A percentile compares a stretch with the other conserved stretches of the same genome.
Evolutionary conservation across 2,888 invertebrate species (phyloP).

Genomic region (Elgonia sp.): DNA sequence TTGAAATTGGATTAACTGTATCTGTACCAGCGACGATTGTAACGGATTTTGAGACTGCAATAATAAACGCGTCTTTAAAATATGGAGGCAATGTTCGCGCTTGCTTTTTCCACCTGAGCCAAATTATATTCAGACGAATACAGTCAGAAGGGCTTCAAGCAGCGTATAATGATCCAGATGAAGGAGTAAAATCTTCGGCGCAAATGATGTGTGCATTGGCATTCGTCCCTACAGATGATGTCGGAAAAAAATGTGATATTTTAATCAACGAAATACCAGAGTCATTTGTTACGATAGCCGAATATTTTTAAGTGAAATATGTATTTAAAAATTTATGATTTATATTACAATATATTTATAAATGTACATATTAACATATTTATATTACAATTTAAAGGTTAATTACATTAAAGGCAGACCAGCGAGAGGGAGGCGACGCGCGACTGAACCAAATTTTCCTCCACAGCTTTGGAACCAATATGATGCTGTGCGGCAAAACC

Average conservation of each 20-base stretch:
- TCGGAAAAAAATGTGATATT: not conserved
- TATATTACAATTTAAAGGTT: not conserved
- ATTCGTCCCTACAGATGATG: not conserved
- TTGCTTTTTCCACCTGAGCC: not conserved
- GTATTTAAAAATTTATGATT: not conserved
- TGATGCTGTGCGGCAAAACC: not conserved
- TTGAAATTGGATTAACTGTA: not conserved
- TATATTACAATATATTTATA: no score
- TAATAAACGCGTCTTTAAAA: not conserved
- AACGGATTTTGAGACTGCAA: no score
- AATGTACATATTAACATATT: no score
- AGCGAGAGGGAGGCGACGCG: not conserved
- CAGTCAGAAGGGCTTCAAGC: not conserved
- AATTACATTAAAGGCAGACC: not conserved
- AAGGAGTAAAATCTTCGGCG: not conserved
- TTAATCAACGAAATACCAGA: not conserved
- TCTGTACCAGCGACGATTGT: no score
- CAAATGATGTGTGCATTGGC: not conserved
- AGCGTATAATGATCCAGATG: constrained; percentile 1
- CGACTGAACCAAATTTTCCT: not conserved
- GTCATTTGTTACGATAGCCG: not conserved
- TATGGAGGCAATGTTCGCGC: not conserved
- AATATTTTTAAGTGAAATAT: not conserved
- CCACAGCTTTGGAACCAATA: constrained; percentile 22
- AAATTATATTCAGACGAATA: not conserved